Percentiles rank a stretch among this genome's conserved stretches.
Conservation (phyloP, 2,113 vertebrate genomes). For the Oxyruncus cristatus region DNA sequence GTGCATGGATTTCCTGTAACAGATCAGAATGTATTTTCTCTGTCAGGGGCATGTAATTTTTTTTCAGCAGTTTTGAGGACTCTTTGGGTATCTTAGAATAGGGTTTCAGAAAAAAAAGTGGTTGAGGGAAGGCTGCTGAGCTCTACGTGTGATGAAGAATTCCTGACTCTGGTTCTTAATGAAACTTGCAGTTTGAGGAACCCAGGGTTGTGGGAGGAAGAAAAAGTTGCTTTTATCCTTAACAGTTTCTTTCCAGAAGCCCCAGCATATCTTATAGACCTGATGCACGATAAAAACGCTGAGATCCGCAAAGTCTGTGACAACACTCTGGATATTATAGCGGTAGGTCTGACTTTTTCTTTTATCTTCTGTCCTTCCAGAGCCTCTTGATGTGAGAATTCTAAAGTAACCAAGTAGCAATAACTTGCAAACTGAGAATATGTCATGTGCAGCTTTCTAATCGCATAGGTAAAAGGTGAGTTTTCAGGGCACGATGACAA, state of each 20-base stretch:
- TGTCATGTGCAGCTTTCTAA: background rate
- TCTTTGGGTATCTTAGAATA: background rate
- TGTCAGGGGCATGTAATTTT: background rate
- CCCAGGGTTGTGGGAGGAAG: background rate
- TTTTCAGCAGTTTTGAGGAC: background rate
- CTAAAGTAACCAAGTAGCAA: background rate
- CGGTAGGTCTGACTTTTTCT: slow-evolving; percentile 76
- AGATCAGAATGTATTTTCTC: background rate
- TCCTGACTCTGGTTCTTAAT: background rate
- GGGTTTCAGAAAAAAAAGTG: background rate
- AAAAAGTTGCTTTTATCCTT: slow-evolving; percentile 66
- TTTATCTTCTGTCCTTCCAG: background rate
- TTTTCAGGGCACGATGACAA: background rate
- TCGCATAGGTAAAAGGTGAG: background rate
- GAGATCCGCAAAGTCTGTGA: slow-evolving; percentile 97
- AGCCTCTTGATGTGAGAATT: background rate
- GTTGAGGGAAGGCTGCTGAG: background rate
- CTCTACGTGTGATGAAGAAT: background rate
- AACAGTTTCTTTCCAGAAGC: slow-evolving; percentile 82
- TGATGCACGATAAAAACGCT: slow-evolving; percentile 96
- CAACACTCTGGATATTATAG: slow-evolving; percentile 95
- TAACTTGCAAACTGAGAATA: background rate
- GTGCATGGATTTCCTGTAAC: background rate
- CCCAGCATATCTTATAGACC: slow-evolving; percentile 93
- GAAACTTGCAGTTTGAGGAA: background rate